Conservation (phyloP, 2,888 invertebrate species). For the Sturmia bella region DNA sequence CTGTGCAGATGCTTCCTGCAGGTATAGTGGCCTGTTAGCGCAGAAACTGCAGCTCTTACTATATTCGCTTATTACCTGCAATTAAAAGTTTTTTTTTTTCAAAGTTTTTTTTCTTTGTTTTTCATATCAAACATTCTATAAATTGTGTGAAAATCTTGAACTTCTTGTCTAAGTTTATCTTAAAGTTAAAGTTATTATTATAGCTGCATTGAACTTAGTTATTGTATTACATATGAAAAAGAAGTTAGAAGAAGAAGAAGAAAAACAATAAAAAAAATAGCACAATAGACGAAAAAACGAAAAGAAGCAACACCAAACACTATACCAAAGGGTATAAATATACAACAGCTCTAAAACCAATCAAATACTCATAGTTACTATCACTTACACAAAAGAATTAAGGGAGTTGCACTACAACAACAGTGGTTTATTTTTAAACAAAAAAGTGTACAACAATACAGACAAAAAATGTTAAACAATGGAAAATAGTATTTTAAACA, state of each 20-base stretch:
- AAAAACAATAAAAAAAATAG: constrained; percentile 4
- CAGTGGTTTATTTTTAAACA: background rate
- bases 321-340: constrained; percentile 30
- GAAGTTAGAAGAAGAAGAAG: background rate
- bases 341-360: constrained; percentile 57
- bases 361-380: constrained; percentile 53
- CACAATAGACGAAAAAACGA: background rate
- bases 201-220: constrained; percentile 55
- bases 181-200: constrained; percentile 56
- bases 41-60: too few species aligned
- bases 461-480: constrained; percentile 20
- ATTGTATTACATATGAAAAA: constrained; percentile 41
- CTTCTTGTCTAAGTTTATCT: constrained; percentile 63
- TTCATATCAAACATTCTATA: constrained; percentile 4
- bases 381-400: constrained; percentile 46
- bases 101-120: background rate
- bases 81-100: background rate
- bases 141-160: constrained; percentile 64
- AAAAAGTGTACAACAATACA: background rate
- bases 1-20: too few species aligned
- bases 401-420: constrained; percentile 12
- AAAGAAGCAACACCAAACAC: constrained; percentile 3
- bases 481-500: constrained; percentile 15
- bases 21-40: too few species aligned
- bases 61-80: background rate